These are phyloP conservation scores for Parochlus steinenii DNA, from an alignment of 2,888 invertebrate genomes.

Conservation along the genomic window DNA sequence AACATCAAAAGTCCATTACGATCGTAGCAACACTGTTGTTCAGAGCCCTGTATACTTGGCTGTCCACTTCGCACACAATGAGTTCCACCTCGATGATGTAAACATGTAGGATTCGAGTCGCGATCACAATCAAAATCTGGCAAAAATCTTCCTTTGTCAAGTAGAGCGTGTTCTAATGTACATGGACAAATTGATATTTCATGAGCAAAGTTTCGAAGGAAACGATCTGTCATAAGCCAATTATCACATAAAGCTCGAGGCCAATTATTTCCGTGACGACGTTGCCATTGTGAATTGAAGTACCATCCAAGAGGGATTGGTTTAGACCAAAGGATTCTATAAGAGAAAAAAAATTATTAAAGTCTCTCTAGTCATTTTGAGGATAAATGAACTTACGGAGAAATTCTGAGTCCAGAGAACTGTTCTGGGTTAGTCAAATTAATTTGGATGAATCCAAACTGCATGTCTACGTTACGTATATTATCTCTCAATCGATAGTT, in stretches of 20 bases:
- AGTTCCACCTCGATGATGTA: slow-evolving; percentile 73
- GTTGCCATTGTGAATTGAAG: slow-evolving; percentile 77
- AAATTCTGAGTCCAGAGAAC: slow-evolving; percentile 43
- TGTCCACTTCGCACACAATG: slow-evolving; percentile 87
- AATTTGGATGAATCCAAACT: slow-evolving; percentile 76
- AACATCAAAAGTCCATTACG: slow-evolving; percentile 80
- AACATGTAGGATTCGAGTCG: slow-evolving; percentile 75
- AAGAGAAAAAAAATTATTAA: slow-evolving; percentile 12
- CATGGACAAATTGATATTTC: slow-evolving; percentile 83
- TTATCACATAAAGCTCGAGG: slow-evolving; percentile 67
- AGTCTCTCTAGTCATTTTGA: background rate
- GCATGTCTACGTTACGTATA: slow-evolving; percentile 49
- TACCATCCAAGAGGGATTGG: slow-evolving; percentile 91
- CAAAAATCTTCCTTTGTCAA: slow-evolving; percentile 83
- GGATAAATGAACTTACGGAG: slow-evolving; percentile 45
- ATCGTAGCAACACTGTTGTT: slow-evolving; percentile 96
- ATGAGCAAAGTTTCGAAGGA: slow-evolving; percentile 65
- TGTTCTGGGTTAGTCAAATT: slow-evolving; percentile 64
- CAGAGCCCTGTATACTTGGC: slow-evolving; percentile 77
- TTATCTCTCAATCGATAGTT: slow-evolving; percentile 55
- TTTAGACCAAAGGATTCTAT: slow-evolving; percentile 67
- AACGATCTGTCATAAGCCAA: slow-evolving; percentile 77
- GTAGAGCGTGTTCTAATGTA: slow-evolving; percentile 71
- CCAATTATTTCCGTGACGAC: slow-evolving; percentile 66
- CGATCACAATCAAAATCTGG: slow-evolving; percentile 84